Evolutionary conservation across 2,113 vertebrate genomes (phyloP).

Genomic region (Myrmecobius fasciatus): DNA sequence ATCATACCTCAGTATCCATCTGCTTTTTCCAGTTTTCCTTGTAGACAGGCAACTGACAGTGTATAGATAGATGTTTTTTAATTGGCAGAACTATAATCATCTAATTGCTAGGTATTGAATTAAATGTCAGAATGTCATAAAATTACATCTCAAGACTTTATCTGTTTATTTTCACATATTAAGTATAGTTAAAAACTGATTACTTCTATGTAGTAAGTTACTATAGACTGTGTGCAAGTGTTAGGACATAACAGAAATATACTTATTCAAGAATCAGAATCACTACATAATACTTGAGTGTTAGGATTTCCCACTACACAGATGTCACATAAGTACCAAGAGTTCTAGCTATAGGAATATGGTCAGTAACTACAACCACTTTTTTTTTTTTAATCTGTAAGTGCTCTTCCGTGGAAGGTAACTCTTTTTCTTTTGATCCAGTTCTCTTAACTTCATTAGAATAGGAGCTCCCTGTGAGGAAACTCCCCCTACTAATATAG

Average conservation of each 20-base stretch:
- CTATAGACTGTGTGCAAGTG: not conserved
- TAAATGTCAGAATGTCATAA: conserved; percentile 25
- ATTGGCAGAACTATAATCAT: not conserved
- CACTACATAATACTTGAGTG: not conserved
- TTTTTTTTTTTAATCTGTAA: not conserved
- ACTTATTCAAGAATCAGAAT: not conserved
- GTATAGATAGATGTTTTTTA: not conserved
- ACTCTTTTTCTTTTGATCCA: not conserved
- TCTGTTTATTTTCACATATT: conserved; percentile 42
- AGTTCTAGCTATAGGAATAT: not conserved
- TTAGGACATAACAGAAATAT: not conserved
- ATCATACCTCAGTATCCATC: not conserved
- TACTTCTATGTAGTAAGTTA: not conserved
- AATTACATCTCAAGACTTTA: conserved; percentile 30
- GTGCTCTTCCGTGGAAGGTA: not conserved
- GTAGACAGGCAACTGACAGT: not conserved
- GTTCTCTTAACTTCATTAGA: not conserved
- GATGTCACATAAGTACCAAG: not conserved
- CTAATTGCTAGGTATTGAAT: conserved; percentile 8
- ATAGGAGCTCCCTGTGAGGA: not conserved
- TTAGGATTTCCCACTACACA: not conserved
- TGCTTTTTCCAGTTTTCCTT: conserved; percentile 15
- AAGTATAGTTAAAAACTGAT: not conserved
- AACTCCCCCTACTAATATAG: not conserved
- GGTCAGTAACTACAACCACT: not conserved